Percentiles rank a stretch among this genome's conserved stretches.
Evolutionary conservation across 1,140 invertebrate genomes (phyloP).

Genomic region (Calliopsis andreniformis): DNA sequence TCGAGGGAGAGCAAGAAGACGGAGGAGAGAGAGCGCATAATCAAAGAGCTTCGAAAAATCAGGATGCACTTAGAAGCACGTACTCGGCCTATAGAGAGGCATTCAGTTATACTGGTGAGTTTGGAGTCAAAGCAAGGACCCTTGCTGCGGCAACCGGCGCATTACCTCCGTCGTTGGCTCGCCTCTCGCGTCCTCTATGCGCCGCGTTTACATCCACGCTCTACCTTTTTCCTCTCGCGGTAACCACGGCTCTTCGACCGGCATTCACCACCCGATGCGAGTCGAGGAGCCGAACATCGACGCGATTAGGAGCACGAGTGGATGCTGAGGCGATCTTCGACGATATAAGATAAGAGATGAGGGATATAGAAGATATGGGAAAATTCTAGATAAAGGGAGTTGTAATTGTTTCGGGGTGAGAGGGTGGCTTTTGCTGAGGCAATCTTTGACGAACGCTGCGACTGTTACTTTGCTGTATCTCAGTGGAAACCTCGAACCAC

Average conservation of each 20-base stretch:
- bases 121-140: slow-evolving; percentile 77
- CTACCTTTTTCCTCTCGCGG: slow-evolving; percentile 17
- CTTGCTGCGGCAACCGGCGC: slow-evolving; percentile 59
- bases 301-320: slow-evolving; percentile 7
- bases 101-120: slow-evolving; percentile 72
- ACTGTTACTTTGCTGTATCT: no score
- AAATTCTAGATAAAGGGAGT: no score
- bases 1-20: slow-evolving; percentile 9
- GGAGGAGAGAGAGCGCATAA: slow-evolving; percentile 54
- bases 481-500: no score
- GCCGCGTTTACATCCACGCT: slow-evolving; percentile 36
- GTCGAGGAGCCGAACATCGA: not conserved
- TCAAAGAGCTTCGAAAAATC: slow-evolving; percentile 75
- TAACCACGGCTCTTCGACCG: not conserved
- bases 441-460: no score
- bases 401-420: no score
- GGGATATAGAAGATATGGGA: no score
- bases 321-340: not conserved
- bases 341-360: no score
- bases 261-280: slow-evolving; percentile 11
- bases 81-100: slow-evolving; percentile 71
- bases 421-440: no score
- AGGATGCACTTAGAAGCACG: slow-evolving; percentile 74
- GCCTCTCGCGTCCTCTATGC: slow-evolving; percentile 43
- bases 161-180: slow-evolving; percentile 53